Conservation (phyloP, 2,888 invertebrate species). For the Tridacna crocea region DNA sequence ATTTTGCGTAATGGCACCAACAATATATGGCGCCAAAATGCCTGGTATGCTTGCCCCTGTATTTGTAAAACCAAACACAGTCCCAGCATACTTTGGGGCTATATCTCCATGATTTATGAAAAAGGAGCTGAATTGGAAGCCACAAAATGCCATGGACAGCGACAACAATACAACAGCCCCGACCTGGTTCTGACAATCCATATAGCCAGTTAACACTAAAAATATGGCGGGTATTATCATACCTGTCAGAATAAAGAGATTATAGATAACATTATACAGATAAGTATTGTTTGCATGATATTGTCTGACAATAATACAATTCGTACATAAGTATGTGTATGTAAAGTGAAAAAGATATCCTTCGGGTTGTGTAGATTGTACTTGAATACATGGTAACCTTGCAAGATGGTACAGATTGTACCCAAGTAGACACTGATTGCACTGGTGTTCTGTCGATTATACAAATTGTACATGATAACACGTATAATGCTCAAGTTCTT, state of each 20-base stretch:
- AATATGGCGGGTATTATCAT: conserved; percentile 70
- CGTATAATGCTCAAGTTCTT: too few relatives aligned
- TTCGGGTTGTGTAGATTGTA: too few relatives aligned
- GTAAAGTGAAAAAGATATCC: too few relatives aligned
- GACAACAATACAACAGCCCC: conserved; percentile 74
- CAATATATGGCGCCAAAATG: conserved; percentile 77
- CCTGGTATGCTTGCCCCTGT: conserved; percentile 75
- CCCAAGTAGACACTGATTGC: too few relatives aligned
- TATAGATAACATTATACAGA: too few relatives aligned
- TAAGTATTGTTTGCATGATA: too few relatives aligned
- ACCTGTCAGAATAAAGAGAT: conserved; percentile 57
- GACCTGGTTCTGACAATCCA: conserved; percentile 74
- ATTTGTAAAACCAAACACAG: conserved; percentile 75
- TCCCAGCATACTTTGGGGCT: conserved; percentile 77
- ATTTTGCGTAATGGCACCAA: conserved; percentile 74
- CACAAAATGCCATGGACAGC: conserved; percentile 74
- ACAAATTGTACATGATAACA: too few relatives aligned
- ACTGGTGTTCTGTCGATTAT: too few relatives aligned
- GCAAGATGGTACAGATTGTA: too few relatives aligned
- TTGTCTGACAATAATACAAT: too few relatives aligned
- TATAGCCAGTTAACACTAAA: conserved; percentile 74
- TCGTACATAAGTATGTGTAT: too few relatives aligned
- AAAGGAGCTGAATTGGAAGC: conserved; percentile 76
- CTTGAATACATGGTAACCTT: too few relatives aligned
- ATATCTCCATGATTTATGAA: conserved; percentile 80